phyloP scores from a whole-genome alignment of 2,888 invertebrate genomes.

The Diplolepis rosae region DNA sequence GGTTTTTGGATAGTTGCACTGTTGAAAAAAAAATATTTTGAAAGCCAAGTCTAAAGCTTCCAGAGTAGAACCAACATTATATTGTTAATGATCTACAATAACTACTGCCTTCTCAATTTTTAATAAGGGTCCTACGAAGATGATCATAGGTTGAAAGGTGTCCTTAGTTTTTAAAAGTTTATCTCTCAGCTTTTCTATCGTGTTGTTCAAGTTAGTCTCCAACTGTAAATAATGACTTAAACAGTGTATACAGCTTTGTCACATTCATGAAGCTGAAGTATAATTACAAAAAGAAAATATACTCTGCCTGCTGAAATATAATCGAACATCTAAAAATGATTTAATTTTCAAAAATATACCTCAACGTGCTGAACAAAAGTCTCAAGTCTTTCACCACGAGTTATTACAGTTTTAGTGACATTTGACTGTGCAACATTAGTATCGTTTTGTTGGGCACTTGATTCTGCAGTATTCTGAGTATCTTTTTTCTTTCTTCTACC shows the following conservation, averaged over 20 bases:
- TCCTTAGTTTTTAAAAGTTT: background rate
- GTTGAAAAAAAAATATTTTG: constrained; percentile 33
- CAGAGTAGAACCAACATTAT: background rate
- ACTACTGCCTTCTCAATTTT: background rate
- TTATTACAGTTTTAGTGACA: background rate
- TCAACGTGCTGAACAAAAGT: background rate
- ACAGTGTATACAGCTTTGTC: background rate
- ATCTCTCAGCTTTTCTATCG: background rate
- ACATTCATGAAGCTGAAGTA: too few species aligned
- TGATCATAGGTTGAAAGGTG: constrained; percentile 3
- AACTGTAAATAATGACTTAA: background rate
- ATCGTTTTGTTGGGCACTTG: too few species aligned
- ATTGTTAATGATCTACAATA: background rate
- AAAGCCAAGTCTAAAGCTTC: constrained; percentile 29
- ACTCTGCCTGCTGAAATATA: background rate
- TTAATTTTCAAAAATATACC: background rate
- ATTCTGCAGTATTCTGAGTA: too few species aligned
- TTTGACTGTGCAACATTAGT: too few species aligned
- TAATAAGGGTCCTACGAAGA: background rate
- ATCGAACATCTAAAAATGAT: background rate
- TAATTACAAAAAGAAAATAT: too few species aligned
- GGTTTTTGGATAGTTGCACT: constrained; percentile 31
- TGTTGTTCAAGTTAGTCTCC: background rate
- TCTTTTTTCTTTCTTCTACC: too few species aligned
- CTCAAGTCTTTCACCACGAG: background rate